Conservation (phyloP, 92 coral and sea anemone genomes). For the Plumapathes pennacea region DNA sequence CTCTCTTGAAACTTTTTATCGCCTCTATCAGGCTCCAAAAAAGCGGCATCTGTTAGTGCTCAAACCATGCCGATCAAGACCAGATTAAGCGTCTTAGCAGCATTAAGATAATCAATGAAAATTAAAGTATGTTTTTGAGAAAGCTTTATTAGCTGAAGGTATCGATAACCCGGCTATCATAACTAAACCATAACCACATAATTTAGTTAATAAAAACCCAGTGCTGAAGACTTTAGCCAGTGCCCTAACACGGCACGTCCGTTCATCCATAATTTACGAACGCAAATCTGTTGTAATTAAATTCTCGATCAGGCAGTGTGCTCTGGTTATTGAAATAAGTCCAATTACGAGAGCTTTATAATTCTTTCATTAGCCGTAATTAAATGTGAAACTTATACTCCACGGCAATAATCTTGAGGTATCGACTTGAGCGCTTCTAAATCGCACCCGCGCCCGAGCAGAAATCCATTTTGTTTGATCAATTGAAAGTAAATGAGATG, state of each 20-base stretch:
- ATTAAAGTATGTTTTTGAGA: constrained; percentile 19
- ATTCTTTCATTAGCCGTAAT: constrained; percentile 63
- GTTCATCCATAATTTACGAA: constrained; percentile 38
- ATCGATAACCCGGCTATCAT: constrained; percentile 63
- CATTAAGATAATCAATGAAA: too few relatives aligned
- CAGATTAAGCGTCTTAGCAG: too few relatives aligned
- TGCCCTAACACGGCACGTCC: constrained; percentile 20
- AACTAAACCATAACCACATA: constrained; percentile 30
- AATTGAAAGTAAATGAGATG: too few relatives aligned
- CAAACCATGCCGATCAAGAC: too few relatives aligned
- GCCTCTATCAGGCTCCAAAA: too few relatives aligned
- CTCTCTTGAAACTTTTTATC: too few relatives aligned
- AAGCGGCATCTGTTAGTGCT: too few relatives aligned
- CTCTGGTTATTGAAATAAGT: constrained; percentile 45
- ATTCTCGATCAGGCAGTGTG: constrained; percentile 24
- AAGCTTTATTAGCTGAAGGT: constrained; percentile 23
- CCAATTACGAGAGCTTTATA: constrained; percentile 52
- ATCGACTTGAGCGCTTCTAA: too few relatives aligned
- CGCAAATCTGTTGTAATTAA: constrained; percentile 35
- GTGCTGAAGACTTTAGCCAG: constrained; percentile 5
- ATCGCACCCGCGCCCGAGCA: too few relatives aligned
- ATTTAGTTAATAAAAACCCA: constrained; percentile 36
- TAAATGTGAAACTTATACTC: constrained; percentile 68
- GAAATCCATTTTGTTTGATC: too few relatives aligned
- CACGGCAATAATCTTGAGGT: background rate